Base-by-base conservation (phyloP, 2,797 vertebrate genomes). In the Hippocampus kuda region DNA sequence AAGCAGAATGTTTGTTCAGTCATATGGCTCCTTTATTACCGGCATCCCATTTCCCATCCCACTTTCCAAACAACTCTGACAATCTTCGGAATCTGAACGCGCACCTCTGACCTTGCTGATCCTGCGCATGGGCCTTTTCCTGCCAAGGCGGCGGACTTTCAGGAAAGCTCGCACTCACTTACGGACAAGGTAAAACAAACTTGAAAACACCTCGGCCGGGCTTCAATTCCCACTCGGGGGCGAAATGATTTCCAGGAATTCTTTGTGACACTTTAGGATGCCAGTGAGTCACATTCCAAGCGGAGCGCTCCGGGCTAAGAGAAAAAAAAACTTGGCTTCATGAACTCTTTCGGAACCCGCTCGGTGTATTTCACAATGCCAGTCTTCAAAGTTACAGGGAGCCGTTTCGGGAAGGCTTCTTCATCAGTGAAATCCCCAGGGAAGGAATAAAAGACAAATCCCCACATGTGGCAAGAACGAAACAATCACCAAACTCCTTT, bases 211-310 rank as follows among this genome's bases (percentile, higher is more conserved):
- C n/a, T 24, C n/a, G n/a, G 53, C 3, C 46, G 22, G n/a, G n/a
- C 10, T 56, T 26, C 53, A 10, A 56, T 56, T 56, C 53, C 53
- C 53, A 56, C 53, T 56, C 53, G 10, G 10, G 12, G 53, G n/a
- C n/a, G 24, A 56, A 56, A 56, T 56, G n/a, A 56, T 56, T 56
- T 56, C 53, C 53, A 10, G 53, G 53, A 56, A 56, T 56, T 56
- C n/a, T 56, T 56, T 56, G 22, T 24, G 9, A 56, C 8, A 0
- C 10, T 54, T 54, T 54, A 11, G 53, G 8, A 24, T 12, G 53
- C n/a, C 53, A 11, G 53, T 56, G 53, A 56, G 53, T 26, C 53
- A 56, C n/a, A 24, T n/a, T 24, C 8, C 51, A 49, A 5, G 48
- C 49, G 5, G 1, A 51, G n/a, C 3, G 9, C 51, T 54, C 22